Percentiles rank a stretch among this genome's conserved stretches.
These are phyloP conservation scores for Diadema setosum DNA, from an alignment of 35 echinoderm and acorn worm genomes.

Conservation along the genomic window DNA sequence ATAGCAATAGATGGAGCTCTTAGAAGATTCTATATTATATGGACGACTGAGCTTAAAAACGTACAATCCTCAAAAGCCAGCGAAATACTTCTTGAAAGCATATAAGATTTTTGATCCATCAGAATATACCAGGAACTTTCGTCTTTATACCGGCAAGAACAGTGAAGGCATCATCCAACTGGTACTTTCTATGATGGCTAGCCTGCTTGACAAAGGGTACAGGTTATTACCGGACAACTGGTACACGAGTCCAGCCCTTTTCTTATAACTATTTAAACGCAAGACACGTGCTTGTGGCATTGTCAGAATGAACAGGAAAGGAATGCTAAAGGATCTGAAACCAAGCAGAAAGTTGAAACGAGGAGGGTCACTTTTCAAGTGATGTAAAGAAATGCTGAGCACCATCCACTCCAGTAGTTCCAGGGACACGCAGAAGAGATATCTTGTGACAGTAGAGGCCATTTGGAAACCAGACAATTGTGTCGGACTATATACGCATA, in stretches of 20 bases:
- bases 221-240: slow-evolving; percentile 21
- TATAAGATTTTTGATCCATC: slow-evolving; percentile 21
- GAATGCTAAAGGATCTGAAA: slow-evolving; percentile 18
- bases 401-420: slow-evolving; percentile 7
- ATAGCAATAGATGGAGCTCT: slow-evolving; percentile 22
- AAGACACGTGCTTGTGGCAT: slow-evolving; percentile 48
- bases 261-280: neutral
- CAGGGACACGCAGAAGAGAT: neutral
- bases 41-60: neutral
- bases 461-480: neutral
- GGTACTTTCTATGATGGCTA: slow-evolving; percentile 3
- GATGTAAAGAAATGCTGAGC: neutral
- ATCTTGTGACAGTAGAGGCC: neutral
- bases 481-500: neutral
- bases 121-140: slow-evolving; percentile 28
- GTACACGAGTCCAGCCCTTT: slow-evolving; percentile 14
- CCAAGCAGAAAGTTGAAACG: neutral
- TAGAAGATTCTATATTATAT: neutral
- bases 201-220: slow-evolving; percentile 17
- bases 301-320: neutral
- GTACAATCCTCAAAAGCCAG: slow-evolving; percentile 6
- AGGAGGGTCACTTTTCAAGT: neutral
- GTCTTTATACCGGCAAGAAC: neutral
- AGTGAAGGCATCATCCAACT: neutral
- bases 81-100: slow-evolving; percentile 14